A percentile compares a stretch with the other conserved stretches of the same genome.
Evolutionary conservation across 2,797 vertebrate species (phyloP).

Genomic region (Xiphophorus birchmanni): DNA sequence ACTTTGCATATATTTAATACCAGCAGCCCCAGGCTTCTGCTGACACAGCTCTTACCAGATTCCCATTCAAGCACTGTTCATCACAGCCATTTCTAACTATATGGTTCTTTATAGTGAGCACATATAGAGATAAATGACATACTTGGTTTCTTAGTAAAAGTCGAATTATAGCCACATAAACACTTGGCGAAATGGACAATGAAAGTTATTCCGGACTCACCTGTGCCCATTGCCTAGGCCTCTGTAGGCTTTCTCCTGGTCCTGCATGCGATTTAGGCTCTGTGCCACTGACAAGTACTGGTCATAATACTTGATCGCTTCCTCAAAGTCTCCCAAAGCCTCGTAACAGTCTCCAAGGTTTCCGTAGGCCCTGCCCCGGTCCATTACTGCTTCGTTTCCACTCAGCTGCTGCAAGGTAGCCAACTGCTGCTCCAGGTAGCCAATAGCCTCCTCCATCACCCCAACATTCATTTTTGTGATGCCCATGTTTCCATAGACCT

Average conservation of each 20-base stretch:
- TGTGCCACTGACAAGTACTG: conserved; percentile 96
- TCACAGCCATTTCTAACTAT: conserved; percentile 46
- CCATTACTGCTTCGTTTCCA: conserved; percentile 90
- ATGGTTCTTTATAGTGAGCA: conserved; percentile 48
- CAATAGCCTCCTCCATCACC: conserved; percentile 96
- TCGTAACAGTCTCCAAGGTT: conserved; percentile 98
- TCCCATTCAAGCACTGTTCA: conserved; percentile 36
- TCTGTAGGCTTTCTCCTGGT: conserved; percentile 97
- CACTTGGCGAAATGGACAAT: conserved; percentile 27
- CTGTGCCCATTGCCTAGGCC: conserved; percentile 94
- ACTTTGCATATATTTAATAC: conserved; percentile 77
- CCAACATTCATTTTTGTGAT: conserved; percentile 99
- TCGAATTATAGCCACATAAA: conserved; percentile 30
- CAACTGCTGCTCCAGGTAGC: conserved; percentile 97
- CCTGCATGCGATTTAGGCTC: conserved; percentile 94
- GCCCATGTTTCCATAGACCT: conserved; percentile 98
- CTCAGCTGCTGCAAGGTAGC: conserved; percentile 96
- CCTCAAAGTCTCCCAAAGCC: conserved; percentile 95
- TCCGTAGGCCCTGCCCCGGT: conserved; percentile 93
- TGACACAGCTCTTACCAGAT: conserved; percentile 56
- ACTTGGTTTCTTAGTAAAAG: conserved; percentile 50
- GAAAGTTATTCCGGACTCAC: conserved; percentile 48
- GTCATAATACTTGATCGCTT: conserved; percentile 97
- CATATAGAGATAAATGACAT: conserved; percentile 41
- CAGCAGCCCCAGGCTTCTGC: conserved; percentile 54